Evolutionary conservation across 30 jellyfish, hydroid and myxozoan species (phyloP).

Genomic region (Aurelia sp.): DNA sequence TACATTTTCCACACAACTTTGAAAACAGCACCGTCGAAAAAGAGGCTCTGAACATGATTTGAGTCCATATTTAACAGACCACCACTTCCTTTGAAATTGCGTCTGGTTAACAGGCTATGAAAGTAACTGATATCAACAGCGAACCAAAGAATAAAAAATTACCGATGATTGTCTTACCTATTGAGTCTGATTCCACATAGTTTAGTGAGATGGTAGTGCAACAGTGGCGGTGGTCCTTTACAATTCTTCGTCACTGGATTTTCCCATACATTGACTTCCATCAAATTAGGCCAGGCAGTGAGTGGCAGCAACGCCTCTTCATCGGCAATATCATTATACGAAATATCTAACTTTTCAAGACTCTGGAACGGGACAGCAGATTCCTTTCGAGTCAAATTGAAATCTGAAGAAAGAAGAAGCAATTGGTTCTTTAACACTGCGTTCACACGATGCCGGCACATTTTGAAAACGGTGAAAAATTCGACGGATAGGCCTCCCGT

Average conservation of each 20-base stretch:
- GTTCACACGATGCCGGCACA: no score
- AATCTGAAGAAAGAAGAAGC: slow-evolving; percentile 17
- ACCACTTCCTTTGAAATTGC: no score
- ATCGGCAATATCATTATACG: slow-evolving; percentile 50
- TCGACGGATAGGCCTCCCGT: no score
- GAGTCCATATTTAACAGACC: no score
- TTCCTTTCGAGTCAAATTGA: slow-evolving; percentile 29
- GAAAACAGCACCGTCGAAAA: no score
- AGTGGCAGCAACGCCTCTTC: slow-evolving; percentile 80
- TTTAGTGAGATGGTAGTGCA: slow-evolving; percentile 53
- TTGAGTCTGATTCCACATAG: slow-evolving; percentile 74
- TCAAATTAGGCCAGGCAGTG: slow-evolving; percentile 76
- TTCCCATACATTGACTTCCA: slow-evolving; percentile 65
- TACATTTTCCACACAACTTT: no score
- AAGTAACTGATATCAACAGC: neutral
- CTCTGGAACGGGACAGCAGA: slow-evolving; percentile 43
- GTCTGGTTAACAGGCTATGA: no score
- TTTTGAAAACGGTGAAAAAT: no score
- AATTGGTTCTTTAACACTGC: neutral
- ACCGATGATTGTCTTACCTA: slow-evolving; percentile 36
- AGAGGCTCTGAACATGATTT: no score
- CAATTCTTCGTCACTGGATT: slow-evolving; percentile 65
- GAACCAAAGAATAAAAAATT: neutral
- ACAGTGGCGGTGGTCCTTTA: slow-evolving; percentile 71
- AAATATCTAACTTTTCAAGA: slow-evolving; percentile 64